Evolutionary conservation across 2,888 invertebrate species (phyloP).

Genomic region (Lepidochrysops patricia): DNA sequence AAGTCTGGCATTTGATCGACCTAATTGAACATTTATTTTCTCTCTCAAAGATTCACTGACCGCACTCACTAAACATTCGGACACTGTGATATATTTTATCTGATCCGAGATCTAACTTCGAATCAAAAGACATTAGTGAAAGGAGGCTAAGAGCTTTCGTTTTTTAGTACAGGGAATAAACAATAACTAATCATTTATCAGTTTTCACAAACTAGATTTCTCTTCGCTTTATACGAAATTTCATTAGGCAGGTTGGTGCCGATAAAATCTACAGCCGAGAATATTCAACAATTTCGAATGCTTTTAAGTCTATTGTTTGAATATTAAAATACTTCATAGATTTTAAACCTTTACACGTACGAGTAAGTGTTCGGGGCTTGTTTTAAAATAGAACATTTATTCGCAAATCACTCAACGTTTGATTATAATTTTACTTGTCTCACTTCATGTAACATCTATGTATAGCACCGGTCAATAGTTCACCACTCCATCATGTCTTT

Average conservation of each 20-base stretch:
- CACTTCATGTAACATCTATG: background rate
- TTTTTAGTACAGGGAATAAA: constrained; percentile 64
- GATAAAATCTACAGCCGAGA: constrained; percentile 18
- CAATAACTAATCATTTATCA: constrained; percentile 64
- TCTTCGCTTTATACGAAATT: constrained; percentile 21
- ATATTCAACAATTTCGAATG: constrained; percentile 9
- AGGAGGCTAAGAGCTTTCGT: constrained; percentile 63
- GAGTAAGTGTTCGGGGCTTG: no score
- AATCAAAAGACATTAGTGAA: constrained; percentile 68
- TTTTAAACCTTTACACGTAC: no score
- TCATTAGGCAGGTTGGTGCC: constrained; percentile 15
- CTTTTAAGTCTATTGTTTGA: background rate
- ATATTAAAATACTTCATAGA: background rate
- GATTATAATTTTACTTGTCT: background rate
- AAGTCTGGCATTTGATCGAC: constrained; percentile 67
- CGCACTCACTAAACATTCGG: constrained; percentile 51
- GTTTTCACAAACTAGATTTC: constrained; percentile 46
- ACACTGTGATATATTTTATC: constrained; percentile 69
- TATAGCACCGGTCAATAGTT: constrained; percentile 9
- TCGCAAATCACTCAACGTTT: no score
- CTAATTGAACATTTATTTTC: constrained; percentile 72
- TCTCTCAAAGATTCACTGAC: constrained; percentile 53
- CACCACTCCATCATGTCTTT: background rate
- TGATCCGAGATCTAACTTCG: constrained; percentile 56
- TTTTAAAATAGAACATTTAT: background rate